phyloP scores from a whole-genome alignment of 2,888 invertebrate genomes.

The Pseudanteris insignis region DNA sequence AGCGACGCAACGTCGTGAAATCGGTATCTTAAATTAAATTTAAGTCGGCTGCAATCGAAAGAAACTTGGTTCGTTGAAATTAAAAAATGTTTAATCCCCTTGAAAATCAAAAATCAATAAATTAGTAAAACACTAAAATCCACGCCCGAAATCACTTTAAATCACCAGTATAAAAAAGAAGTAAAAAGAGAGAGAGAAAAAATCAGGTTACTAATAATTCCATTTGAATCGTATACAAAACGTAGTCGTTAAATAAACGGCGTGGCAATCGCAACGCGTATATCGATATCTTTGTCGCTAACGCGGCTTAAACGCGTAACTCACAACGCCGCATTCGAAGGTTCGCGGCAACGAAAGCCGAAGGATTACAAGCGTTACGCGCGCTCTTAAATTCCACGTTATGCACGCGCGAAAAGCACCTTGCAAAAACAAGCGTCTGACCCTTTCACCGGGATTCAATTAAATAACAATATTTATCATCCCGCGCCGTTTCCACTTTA shows the following conservation, averaged over 20 bases:
- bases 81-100: too few species aligned
- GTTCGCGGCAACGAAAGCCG: slow-evolving; percentile 17
- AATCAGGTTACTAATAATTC: too few species aligned
- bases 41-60: too few species aligned
- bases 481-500: slow-evolving; percentile 1
- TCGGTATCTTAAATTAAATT: too few species aligned
- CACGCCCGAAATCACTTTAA: too few species aligned
- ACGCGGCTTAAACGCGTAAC: slow-evolving; percentile 15
- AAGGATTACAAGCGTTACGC: slow-evolving; percentile 15
- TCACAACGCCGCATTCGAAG: slow-evolving; percentile 15
- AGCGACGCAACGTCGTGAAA: too few species aligned
- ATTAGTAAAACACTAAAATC: too few species aligned
- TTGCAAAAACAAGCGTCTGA: slow-evolving; percentile 3
- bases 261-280: neutral
- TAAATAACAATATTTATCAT: slow-evolving; percentile 30
- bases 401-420: slow-evolving; percentile 11
- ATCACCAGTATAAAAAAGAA: too few species aligned
- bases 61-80: too few species aligned
- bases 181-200: neutral
- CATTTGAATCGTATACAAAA: too few species aligned
- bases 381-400: slow-evolving; percentile 24
- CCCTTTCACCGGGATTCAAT: slow-evolving; percentile 24
- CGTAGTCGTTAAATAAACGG: too few species aligned
- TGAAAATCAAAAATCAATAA: too few species aligned
- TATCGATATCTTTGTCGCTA: neutral